Percentiles rank a stretch among this genome's conserved stretches.
phyloP scores from a whole-genome alignment of 2,113 vertebrate species.

The Parus major region DNA sequence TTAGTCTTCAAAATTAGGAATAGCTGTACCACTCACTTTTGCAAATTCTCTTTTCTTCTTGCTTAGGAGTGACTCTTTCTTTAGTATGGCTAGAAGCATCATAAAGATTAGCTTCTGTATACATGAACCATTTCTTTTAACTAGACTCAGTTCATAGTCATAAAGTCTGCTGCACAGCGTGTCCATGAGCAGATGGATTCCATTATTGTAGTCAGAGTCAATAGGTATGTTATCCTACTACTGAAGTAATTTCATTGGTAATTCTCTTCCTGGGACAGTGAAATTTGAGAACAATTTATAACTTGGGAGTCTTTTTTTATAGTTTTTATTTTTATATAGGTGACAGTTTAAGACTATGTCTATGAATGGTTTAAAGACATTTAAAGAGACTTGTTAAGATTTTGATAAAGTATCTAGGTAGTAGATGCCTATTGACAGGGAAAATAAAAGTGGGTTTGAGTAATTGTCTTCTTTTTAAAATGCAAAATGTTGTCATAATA shows the following conservation, averaged over 20 bases:
- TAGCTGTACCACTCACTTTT: neutral
- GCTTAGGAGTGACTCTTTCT: neutral
- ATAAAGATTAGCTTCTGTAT: neutral
- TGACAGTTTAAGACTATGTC: neutral
- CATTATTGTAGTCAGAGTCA: neutral
- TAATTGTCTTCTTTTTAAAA: neutral
- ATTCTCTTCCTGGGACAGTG: neutral
- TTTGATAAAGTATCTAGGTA: neutral
- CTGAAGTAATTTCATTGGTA: neutral
- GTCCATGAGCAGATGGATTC: neutral
- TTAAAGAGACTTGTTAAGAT: neutral
- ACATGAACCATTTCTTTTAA: neutral
- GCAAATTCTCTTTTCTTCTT: neutral
- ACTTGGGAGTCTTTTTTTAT: neutral
- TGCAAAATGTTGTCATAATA: neutral
- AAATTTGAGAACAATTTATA: neutral
- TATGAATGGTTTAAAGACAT: neutral
- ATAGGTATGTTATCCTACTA: neutral
- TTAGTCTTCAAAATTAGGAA: neutral
- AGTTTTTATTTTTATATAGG: neutral
- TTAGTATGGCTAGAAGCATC: neutral
- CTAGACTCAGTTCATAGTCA: neutral
- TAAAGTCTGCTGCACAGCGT: neutral
- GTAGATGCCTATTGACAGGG: neutral
- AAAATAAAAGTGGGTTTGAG: neutral